Conservation (phyloP, 2,888 invertebrate species). For the Heliconius sara region DNA sequence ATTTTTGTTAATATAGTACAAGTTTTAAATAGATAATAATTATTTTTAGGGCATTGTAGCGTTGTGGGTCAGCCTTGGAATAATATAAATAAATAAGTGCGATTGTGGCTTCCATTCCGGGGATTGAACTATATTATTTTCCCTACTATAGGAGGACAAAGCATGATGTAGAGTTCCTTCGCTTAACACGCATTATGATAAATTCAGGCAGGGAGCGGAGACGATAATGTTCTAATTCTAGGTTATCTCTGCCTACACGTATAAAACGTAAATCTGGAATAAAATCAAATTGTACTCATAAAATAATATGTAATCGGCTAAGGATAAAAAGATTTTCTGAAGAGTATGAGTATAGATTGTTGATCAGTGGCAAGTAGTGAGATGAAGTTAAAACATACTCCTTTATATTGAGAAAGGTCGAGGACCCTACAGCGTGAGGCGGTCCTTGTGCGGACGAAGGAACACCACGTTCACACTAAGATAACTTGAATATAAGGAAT, state of each 20-base stretch:
- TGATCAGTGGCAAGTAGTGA: conserved; percentile 66
- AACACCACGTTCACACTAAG: conserved; percentile 64
- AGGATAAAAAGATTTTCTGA: conserved; percentile 5
- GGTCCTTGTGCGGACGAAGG: conserved; percentile 63
- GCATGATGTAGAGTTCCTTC: background rate
- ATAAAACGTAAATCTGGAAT: background rate
- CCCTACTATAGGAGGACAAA: background rate
- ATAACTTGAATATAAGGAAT: conserved; percentile 20
- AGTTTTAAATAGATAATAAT: background rate
- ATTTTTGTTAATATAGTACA: background rate
- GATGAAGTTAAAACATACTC: conserved; percentile 79
- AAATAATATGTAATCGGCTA: background rate
- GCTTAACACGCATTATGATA: no score
- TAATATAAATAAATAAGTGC: no score
- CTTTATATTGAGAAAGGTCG: conserved; percentile 80
- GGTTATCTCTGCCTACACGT: background rate
- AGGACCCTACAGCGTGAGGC: conserved; percentile 73
- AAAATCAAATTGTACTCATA: background rate
- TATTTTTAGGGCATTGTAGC: background rate
- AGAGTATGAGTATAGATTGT: conserved; percentile 36
- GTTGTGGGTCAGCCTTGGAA: no score
- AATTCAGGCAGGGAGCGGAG: background rate
- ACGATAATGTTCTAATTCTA: background rate
- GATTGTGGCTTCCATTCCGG: no score
- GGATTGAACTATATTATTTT: background rate